A percentile compares a stretch with the other conserved stretches of the same genome.
These are phyloP conservation scores for Melanogrammus aeglefinus DNA, from an alignment of 2,797 vertebrate genomes.

Conservation along the genomic window DNA sequence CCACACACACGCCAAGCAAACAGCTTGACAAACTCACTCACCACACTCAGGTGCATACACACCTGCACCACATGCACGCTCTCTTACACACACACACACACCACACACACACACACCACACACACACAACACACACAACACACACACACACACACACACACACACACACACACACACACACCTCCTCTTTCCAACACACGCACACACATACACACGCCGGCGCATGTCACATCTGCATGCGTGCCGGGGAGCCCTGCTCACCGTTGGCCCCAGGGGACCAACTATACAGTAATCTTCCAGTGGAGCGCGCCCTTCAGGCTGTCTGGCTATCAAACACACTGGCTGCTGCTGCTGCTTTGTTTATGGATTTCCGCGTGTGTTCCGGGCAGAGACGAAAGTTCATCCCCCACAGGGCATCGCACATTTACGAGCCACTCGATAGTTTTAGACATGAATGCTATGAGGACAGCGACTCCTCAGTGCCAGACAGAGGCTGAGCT, in stretches of 20 bases:
- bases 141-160: no score
- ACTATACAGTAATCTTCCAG: constrained; percentile 59
- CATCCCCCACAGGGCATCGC: constrained; percentile 47
- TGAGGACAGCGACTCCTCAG: constrained; percentile 31
- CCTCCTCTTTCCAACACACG: not conserved
- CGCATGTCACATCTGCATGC: constrained; percentile 58
- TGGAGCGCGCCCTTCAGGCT: constrained; percentile 57
- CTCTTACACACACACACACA: no score
- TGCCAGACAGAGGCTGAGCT: not conserved
- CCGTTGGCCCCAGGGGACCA: constrained; percentile 45
- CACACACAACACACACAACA: constrained; percentile 10
- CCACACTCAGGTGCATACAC: no score
- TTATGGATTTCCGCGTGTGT: constrained; percentile 64
- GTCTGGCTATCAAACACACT: constrained; percentile 47
- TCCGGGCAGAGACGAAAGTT: constrained; percentile 58
- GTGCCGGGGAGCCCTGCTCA: constrained; percentile 36
- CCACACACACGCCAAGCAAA: no score
- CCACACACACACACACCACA: constrained; percentile 13
- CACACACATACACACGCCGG: not conserved
- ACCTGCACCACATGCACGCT: not conserved
- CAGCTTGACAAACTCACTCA: no score
- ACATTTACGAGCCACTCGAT: constrained; percentile 55
- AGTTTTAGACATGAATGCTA: constrained; percentile 46
- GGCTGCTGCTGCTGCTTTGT: constrained; percentile 49
- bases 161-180: not conserved